These are phyloP conservation scores for Peromyscus nudipes DNA, from an alignment of 2,797 vertebrate species.

Conservation along the genomic window DNA sequence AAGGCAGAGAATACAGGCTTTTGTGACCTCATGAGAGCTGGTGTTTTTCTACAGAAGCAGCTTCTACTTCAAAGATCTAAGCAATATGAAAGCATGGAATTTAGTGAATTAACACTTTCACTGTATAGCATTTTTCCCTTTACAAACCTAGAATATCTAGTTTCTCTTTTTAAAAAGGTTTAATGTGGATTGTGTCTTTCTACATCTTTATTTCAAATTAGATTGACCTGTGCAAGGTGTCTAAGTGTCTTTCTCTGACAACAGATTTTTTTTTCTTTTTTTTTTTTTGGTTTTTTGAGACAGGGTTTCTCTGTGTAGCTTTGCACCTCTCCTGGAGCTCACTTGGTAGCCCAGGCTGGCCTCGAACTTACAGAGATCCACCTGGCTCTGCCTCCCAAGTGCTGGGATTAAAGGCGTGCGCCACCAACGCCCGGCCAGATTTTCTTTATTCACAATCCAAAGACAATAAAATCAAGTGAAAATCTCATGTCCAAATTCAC, in stretches of 20 bases:
- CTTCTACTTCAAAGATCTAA: not conserved
- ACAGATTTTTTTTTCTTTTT: not conserved
- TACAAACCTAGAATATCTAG: not conserved
- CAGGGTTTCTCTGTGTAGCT: too few relatives aligned
- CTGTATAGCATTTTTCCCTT: not conserved
- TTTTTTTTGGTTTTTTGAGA: too few relatives aligned
- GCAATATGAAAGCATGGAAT: not conserved
- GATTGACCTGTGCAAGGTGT: not conserved
- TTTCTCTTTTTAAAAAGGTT: not conserved
- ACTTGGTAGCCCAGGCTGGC: too few relatives aligned
- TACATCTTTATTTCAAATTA: not conserved
- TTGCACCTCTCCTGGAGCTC: too few relatives aligned
- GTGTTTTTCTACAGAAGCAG: not conserved
- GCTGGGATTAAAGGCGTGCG: too few relatives aligned
- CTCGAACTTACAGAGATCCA: too few relatives aligned
- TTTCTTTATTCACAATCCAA: constrained; percentile 20
- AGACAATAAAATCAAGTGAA: not conserved
- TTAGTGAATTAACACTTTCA: constrained; percentile 21
- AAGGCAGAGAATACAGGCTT: not conserved
- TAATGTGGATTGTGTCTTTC: constrained; percentile 28
- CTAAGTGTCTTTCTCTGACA: not conserved
- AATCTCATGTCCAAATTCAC: constrained; percentile 23
- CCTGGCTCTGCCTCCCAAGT: not conserved
- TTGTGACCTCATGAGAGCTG: not conserved
- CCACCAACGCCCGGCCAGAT: too few relatives aligned